Evolutionary conservation across 1,140 invertebrate genomes (phyloP), one percentile per base, ranked within the genome.

Genomic region (Drosophila tropicalis): DNA sequence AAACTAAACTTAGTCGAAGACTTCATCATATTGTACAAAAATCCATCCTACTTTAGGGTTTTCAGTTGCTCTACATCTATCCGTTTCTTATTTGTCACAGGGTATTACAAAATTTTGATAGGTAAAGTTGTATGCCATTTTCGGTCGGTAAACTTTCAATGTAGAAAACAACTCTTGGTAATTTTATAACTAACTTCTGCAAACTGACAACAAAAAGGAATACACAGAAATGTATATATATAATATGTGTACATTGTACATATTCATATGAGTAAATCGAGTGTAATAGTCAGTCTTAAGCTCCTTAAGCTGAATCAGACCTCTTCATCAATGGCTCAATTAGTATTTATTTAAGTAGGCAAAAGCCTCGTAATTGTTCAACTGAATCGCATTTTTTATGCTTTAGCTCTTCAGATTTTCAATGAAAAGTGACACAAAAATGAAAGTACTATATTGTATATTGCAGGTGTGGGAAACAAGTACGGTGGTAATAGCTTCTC

Each of bases 51-150:
- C 4, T 29, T 29, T 5, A 29, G 22, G 22, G n/a, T 29, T 29
- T 29, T 5, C 5, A 29, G 4, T 29, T 29, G 25, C 25, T 2
- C 25, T 3, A 25, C 25, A 22, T 22, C 19, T 22, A 22, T 22
- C 19, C 19, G 1, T 22, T 22, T 22, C 40, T 15, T 5, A 15
- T 44, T 5, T 5, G 1, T 3, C 13, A 15, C 13, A 17, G 41
- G 15, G 6, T 47, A 47, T 47, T 1, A 63, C 5, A 19, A 34
- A 29, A 36, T 41, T 41, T 7, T n/a, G 54, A 4, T 34, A 17
- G 84, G 83, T 89, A 83, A 89, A 87, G 83, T 77, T 83, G 79
- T 76, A 89, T 74, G 83, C 84, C 83, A 80, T 83, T 87, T 87
- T 79, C 84, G 83, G 83, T 89, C 84, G 89, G 70, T 87, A 87